phyloP scores from a whole-genome alignment of 2,113 vertebrate species.

The Plecturocebus donacophilus region DNA sequence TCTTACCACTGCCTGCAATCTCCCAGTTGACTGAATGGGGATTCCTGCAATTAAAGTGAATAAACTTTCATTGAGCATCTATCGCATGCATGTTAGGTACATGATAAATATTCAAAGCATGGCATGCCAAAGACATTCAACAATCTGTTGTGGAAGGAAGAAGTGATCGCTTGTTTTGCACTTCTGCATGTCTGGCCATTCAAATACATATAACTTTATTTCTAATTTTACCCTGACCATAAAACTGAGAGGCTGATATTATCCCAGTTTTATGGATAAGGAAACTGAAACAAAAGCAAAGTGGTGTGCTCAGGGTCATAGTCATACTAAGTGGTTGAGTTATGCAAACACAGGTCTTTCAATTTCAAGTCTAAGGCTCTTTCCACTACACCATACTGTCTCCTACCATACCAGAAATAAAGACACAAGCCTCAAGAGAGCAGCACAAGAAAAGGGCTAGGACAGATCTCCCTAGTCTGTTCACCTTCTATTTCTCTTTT shows the following conservation, averaged over 20 bases:
- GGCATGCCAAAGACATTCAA: not conserved
- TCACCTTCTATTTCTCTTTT: not conserved
- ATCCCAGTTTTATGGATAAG: not conserved
- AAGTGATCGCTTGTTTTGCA: not conserved
- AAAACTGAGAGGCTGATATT: not conserved
- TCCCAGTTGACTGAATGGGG: not conserved
- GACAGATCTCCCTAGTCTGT: not conserved
- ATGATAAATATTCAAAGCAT: not conserved
- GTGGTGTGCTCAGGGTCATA: not conserved
- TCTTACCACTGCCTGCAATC: not conserved
- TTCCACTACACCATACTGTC: not conserved
- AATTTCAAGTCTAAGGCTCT: not conserved
- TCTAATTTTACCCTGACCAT: not conserved
- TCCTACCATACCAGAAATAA: not conserved
- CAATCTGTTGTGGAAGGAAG: not conserved
- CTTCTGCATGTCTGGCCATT: not conserved
- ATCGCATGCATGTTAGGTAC: not conserved
- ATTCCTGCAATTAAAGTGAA: not conserved
- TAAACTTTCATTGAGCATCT: not conserved
- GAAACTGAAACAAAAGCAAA: not conserved
- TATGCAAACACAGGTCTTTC: not conserved
- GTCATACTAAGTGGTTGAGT: not conserved
- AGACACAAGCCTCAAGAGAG: not conserved
- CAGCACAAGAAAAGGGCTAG: not conserved
- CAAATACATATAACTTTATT: not conserved